phyloP scores from a whole-genome alignment of 2,797 vertebrate genomes.

The Bryconaethiops microstoma region DNA sequence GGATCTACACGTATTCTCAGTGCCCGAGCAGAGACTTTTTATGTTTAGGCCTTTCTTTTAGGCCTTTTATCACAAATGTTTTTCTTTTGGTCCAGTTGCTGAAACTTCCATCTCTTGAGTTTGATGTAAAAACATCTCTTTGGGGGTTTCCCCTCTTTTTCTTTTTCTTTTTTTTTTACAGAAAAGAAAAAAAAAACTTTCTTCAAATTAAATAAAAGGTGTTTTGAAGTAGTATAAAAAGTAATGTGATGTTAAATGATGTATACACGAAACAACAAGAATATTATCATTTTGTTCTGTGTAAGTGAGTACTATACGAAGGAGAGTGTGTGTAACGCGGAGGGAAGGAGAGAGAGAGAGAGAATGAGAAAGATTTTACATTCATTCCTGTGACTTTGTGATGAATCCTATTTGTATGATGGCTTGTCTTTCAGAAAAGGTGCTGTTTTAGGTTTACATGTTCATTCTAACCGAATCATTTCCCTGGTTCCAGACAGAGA shows the following conservation, averaged over 20 bases:
- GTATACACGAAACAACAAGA: slow-evolving; percentile 58
- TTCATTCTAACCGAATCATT: slow-evolving; percentile 53
- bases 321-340: slow-evolving; percentile 32
- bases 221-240: slow-evolving; percentile 48
- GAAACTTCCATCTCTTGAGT: background rate
- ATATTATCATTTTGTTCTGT: slow-evolving; percentile 48
- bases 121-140: background rate
- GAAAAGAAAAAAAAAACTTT: slow-evolving; percentile 27
- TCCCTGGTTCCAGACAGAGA: slow-evolving; percentile 44
- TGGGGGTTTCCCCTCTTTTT: slow-evolving; percentile 42
- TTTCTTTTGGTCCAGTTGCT: background rate
- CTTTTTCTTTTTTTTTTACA: slow-evolving; percentile 46
- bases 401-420: slow-evolving; percentile 34
- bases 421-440: slow-evolving; percentile 66
- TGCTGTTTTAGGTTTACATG: slow-evolving; percentile 70
- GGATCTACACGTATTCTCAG: background rate
- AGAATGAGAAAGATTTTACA: slow-evolving; percentile 41
- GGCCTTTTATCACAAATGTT: slow-evolving; percentile 1
- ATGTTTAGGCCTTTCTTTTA: background rate
- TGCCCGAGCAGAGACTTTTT: background rate
- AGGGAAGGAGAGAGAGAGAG: slow-evolving; percentile 33
- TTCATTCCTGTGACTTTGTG: slow-evolving; percentile 27
- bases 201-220: slow-evolving; percentile 34
- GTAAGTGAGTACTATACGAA: slow-evolving; percentile 34
- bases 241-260: slow-evolving; percentile 69